These are phyloP conservation scores for Melopsittacus undulatus DNA, from an alignment of 2,797 vertebrate genomes.

Conservation along the genomic window DNA sequence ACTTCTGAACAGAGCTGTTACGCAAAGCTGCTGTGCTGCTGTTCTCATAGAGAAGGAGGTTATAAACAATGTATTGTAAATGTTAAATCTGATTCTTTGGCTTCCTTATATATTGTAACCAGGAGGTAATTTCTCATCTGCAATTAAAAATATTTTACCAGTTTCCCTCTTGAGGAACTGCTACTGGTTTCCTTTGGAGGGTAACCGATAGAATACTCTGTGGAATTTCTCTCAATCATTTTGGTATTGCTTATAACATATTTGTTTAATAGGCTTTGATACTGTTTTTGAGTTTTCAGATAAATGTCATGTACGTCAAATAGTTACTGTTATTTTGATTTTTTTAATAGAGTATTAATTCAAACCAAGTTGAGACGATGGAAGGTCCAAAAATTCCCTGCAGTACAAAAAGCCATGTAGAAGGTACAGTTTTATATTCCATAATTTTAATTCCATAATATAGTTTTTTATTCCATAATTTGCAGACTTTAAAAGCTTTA, in stretches of 20 bases:
- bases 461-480: background rate
- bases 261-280: background rate
- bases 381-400: conserved; percentile 43
- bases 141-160: background rate
- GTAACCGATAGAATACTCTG: background rate
- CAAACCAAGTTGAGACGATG: conserved; percentile 44
- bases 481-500: background rate
- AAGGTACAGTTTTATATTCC: conserved; percentile 60
- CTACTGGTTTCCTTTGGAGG: background rate
- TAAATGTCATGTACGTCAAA: background rate
- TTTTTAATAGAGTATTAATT: conserved; percentile 60
- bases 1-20: background rate
- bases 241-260: background rate
- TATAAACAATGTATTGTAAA: background rate
- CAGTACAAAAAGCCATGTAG: conserved; percentile 17
- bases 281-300: background rate
- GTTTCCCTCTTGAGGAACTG: background rate
- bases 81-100: background rate
- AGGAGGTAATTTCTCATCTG: background rate
- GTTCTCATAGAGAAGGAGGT: background rate
- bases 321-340: background rate
- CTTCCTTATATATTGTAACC: background rate
- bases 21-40: background rate
- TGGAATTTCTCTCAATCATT: background rate
- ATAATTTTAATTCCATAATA: background rate